These are phyloP conservation scores for Drosophila sproati DNA, from an alignment of 1,140 invertebrate genomes.

Conservation along the genomic window DNA sequence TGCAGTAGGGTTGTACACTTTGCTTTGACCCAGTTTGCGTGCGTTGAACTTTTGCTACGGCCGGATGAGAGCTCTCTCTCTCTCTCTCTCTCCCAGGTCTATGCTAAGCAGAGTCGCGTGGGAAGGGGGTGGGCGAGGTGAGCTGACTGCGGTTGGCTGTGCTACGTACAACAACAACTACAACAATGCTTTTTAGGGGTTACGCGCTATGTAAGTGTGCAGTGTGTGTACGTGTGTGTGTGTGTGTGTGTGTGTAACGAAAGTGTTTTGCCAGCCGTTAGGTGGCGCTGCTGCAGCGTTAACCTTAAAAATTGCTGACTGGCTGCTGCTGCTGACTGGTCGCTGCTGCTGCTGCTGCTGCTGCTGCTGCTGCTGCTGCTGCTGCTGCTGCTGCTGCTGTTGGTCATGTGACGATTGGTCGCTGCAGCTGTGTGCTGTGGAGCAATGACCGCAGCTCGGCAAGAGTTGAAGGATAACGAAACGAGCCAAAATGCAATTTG, in stretches of 20 bases:
- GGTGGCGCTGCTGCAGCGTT: constrained; percentile 53
- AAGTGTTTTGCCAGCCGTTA: constrained; percentile 67
- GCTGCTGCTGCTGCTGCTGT: constrained; percentile 23
- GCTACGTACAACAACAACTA: constrained; percentile 7
- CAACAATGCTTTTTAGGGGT: constrained; percentile 62
- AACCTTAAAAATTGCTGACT: constrained; percentile 59
- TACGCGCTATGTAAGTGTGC: constrained; percentile 50
- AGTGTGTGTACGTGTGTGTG: constrained; percentile 9
- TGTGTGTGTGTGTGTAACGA: constrained; percentile 49
- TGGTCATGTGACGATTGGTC: constrained; percentile 21
- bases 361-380: constrained; percentile 27
- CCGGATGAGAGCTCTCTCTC: constrained; percentile 22
- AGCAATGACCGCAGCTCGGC: constrained; percentile 76
- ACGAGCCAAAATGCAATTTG: constrained; percentile 38
- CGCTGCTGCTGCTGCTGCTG: constrained; percentile 31
- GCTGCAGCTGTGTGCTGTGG: constrained; percentile 43
- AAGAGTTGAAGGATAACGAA: constrained; percentile 76
- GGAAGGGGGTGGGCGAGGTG: constrained; percentile 10
- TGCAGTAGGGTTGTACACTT: constrained; percentile 56
- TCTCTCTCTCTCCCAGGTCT: constrained; percentile 2
- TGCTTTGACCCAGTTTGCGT: constrained; percentile 88
- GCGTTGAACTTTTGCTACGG: constrained; percentile 66
- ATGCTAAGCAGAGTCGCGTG: constrained; percentile 30
- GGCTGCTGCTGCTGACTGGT: constrained; percentile 22
- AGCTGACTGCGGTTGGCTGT: neutral